A percentile compares a stretch with the other conserved stretches of the same genome.
phyloP scores from a whole-genome alignment of 1,140 invertebrate species.

The Pseudomyrmex concolor region DNA sequence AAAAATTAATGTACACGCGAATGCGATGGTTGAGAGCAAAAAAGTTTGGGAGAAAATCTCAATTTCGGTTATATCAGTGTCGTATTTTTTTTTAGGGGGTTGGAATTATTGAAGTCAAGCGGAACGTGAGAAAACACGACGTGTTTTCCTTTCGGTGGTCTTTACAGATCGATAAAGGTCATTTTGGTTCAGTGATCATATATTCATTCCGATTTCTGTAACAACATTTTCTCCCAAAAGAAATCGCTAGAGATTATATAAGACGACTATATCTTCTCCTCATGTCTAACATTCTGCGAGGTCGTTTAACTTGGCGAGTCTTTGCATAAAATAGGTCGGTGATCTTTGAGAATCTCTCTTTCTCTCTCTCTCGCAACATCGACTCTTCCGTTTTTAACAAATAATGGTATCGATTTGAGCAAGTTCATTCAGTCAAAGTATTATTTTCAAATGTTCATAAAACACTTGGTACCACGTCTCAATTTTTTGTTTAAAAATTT shows the following conservation, averaged over 20 bases:
- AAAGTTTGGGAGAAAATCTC: neutral
- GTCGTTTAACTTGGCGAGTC: slow-evolving; percentile 48
- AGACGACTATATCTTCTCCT: slow-evolving; percentile 14
- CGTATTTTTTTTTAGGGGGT: too few species aligned
- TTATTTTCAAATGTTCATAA: too few species aligned
- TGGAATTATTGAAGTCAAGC: too few species aligned
- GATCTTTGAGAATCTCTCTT: neutral
- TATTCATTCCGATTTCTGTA: neutral
- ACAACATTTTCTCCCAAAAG: too few species aligned
- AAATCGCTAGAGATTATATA: slow-evolving; percentile 40
- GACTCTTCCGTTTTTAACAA: slow-evolving; percentile 1
- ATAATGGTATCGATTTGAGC: neutral
- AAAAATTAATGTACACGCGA: neutral
- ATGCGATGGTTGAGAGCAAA: neutral
- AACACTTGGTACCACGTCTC: too few species aligned
- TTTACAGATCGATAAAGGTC: neutral
- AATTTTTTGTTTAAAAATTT: too few species aligned
- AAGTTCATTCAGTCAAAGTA: too few species aligned
- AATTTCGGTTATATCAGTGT: too few species aligned
- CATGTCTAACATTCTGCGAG: slow-evolving; percentile 33
- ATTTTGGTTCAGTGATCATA: neutral
- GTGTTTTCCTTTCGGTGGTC: neutral
- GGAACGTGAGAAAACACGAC: neutral
- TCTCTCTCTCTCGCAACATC: slow-evolving; percentile 1
- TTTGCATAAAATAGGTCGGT: slow-evolving; percentile 38